Percentiles rank a stretch among this genome's conserved stretches.
Evolutionary conservation across 2,113 vertebrate genomes (phyloP).

Genomic region (Cheirogaleus medius): DNA sequence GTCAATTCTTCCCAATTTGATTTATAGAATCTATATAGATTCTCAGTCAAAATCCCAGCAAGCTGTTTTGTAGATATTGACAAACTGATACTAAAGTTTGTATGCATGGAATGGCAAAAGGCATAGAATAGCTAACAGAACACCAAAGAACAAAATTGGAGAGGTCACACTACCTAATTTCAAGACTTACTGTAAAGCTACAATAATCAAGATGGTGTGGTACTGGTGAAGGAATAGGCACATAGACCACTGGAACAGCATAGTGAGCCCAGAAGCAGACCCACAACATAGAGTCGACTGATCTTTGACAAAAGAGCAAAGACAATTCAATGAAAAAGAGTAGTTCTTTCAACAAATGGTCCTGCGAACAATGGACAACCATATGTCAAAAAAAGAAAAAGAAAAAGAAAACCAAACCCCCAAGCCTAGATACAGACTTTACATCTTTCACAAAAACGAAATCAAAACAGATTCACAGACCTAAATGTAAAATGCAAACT

Average conservation of each 20-base stretch:
- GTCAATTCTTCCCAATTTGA: neutral
- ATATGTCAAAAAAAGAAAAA: too few species aligned
- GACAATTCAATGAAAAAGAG: too few species aligned
- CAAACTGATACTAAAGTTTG: neutral
- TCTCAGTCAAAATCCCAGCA: neutral
- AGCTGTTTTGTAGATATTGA: neutral
- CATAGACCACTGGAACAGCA: neutral
- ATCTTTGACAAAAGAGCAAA: neutral
- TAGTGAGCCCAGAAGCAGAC: neutral
- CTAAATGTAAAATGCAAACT: too few species aligned
- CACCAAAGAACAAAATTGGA: neutral
- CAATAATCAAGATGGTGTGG: neutral
- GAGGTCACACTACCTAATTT: neutral
- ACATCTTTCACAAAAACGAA: too few species aligned
- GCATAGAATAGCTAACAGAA: neutral
- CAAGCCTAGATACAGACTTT: too few species aligned
- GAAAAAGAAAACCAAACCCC: too few species aligned
- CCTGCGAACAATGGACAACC: too few species aligned
- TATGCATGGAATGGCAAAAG: neutral
- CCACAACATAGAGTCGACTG: neutral
- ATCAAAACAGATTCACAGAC: too few species aligned
- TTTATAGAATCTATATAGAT: neutral
- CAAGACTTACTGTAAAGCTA: neutral
- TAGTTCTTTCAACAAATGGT: too few species aligned
- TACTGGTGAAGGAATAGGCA: neutral